Evolutionary conservation across 1,140 invertebrate genomes (phyloP).

Genomic region (Trichonephila inaurata): DNA sequence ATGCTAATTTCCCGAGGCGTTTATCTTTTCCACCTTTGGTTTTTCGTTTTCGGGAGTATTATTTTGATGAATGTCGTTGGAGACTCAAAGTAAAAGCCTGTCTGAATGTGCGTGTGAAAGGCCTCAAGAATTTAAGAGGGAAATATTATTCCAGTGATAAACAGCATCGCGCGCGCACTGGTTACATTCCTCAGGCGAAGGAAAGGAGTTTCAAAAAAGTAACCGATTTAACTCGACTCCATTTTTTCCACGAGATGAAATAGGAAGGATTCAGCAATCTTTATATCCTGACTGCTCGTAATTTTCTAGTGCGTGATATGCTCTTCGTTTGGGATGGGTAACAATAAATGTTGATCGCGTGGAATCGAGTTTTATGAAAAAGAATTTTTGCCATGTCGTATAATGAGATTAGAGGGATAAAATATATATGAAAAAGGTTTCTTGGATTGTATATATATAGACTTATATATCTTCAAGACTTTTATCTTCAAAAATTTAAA

Average conservation of each 20-base stretch:
- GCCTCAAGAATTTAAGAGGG: neutral
- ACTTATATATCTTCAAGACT: no score
- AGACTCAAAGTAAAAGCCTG: constrained; percentile 22
- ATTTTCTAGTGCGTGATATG: neutral
- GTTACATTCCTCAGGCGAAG: neutral
- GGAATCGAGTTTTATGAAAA: neutral
- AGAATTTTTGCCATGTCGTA: neutral
- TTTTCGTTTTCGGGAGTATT: constrained; percentile 37
- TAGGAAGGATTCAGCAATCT: neutral
- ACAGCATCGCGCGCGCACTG: neutral
- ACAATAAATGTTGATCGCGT: neutral
- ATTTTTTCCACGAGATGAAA: neutral
- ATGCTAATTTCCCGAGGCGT: constrained; percentile 39
- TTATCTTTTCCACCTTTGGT: constrained; percentile 46
- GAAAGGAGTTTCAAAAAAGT: neutral
- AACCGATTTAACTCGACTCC: neutral
- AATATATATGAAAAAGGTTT: no score
- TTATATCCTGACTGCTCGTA: neutral
- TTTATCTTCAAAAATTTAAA: no score
- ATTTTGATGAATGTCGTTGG: constrained; percentile 48
- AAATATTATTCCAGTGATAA: constrained; percentile 1
- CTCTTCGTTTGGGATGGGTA: neutral
- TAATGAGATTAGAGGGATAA: no score
- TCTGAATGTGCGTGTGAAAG: neutral
- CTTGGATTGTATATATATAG: no score